Conservation (phyloP, 2,888 invertebrate genomes). For the Penaeus monodon region DNA sequence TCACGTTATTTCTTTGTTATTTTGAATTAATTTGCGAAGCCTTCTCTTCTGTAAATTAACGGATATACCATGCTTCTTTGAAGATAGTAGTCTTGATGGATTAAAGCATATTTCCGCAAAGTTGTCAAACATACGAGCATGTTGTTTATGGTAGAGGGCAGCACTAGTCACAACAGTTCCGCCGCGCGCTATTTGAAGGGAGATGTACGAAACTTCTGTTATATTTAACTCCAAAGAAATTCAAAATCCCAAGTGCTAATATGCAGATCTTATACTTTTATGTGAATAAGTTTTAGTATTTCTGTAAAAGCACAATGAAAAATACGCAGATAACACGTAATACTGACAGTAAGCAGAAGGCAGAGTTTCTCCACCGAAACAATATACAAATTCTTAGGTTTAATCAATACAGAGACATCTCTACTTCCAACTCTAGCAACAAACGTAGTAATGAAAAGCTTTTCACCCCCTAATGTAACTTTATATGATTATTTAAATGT, state of each 20-base stretch:
- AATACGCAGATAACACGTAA: too few species aligned
- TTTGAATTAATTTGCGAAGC: constrained; percentile 25
- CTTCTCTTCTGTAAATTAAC: constrained; percentile 21
- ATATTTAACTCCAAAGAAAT: too few species aligned
- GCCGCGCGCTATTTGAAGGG: constrained; percentile 55
- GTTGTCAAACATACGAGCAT: constrained; percentile 59
- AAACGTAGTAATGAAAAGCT: too few species aligned
- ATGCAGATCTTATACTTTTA: background rate
- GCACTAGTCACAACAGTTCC: constrained; percentile 54
- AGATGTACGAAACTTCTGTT: background rate
- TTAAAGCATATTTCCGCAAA: constrained; percentile 54
- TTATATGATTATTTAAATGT: too few species aligned
- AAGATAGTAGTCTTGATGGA: constrained; percentile 8
- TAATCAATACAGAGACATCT: too few species aligned
- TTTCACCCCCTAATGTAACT: too few species aligned
- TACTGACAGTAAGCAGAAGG: too few species aligned
- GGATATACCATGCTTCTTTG: constrained; percentile 4
- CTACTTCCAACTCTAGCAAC: too few species aligned
- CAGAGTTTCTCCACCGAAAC: too few species aligned
- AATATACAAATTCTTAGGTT: too few species aligned
- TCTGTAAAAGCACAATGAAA: too few species aligned
- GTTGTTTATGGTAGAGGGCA: constrained; percentile 65
- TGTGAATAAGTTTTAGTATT: background rate
- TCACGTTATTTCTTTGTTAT: constrained; percentile 61
- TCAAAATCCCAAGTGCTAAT: background rate